Percentiles rank a stretch among this genome's conserved stretches.
Conservation (phyloP, 2,888 invertebrate species). For the Conops quadrifasciatus region DNA sequence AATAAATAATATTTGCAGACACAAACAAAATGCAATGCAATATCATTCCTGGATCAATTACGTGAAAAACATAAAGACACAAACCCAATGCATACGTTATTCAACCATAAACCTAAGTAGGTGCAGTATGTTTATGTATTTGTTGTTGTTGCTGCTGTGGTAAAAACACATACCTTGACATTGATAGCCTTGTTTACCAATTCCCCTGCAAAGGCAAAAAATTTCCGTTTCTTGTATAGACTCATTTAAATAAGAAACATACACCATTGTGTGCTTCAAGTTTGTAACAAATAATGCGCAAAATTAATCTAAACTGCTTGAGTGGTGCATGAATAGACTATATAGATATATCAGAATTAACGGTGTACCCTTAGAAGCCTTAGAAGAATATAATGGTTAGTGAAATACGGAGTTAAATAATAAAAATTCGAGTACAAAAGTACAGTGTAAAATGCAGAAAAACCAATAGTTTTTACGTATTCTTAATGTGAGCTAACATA, state of each 20-base stretch:
- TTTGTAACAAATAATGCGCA: conserved; percentile 35
- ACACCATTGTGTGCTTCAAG: conserved; percentile 44
- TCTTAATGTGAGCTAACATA: too few relatives aligned
- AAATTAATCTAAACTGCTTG: conserved; percentile 16
- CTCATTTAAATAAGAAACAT: conserved; percentile 31
- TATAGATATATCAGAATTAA: too few relatives aligned
- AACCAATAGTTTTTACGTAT: not conserved
- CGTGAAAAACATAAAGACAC: conserved; percentile 29
- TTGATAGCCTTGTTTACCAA: conserved; percentile 97
- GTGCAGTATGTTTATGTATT: conserved; percentile 36
- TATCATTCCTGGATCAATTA: not conserved
- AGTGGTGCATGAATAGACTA: too few relatives aligned
- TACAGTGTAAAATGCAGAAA: not conserved
- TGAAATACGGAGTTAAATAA: not conserved
- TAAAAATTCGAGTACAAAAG: conserved; percentile 9
- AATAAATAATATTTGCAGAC: not conserved
- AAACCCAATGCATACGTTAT: conserved; percentile 24
- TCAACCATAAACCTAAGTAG: conserved; percentile 26
- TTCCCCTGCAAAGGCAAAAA: conserved; percentile 82
- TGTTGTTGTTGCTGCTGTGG: conserved; percentile 37
- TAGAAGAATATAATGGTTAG: too few relatives aligned
- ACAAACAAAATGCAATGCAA: conserved; percentile 12
- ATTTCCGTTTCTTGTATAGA: conserved; percentile 64
- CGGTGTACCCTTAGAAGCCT: too few relatives aligned
- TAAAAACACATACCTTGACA: conserved; percentile 83